Percentiles rank a stretch among this genome's conserved stretches.
Conservation (phyloP, 2,797 vertebrate species). For the Triplophysa yarkandensis region DNA sequence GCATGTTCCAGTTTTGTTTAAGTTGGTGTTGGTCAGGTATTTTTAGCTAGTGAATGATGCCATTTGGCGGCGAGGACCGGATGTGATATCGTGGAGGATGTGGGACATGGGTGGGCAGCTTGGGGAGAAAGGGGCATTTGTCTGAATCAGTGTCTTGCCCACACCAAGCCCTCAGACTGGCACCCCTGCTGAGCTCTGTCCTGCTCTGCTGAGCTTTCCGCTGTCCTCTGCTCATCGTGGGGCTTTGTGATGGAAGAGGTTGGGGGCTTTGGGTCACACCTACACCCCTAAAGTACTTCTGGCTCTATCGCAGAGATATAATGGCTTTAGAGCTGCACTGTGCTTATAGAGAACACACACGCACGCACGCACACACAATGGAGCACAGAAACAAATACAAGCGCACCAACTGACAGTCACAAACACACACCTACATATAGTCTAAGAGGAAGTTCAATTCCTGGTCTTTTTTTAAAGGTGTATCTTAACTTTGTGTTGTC, state of each 20-base stretch:
- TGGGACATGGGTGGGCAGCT: slow-evolving; percentile 43
- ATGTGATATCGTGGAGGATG: slow-evolving; percentile 14
- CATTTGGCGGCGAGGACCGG: slow-evolving; percentile 28
- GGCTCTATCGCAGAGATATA: slow-evolving; percentile 42
- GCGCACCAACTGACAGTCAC: slow-evolving; percentile 9
- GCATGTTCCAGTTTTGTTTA: slow-evolving; percentile 42
- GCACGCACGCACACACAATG: slow-evolving; percentile 5
- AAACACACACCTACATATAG: no score
- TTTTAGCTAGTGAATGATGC: slow-evolving; percentile 42
- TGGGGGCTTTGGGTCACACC: slow-evolving; percentile 54
- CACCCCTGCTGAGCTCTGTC: slow-evolving; percentile 17
- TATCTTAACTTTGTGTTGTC: no score
- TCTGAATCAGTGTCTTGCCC: slow-evolving; percentile 50
- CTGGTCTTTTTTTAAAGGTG: no score
- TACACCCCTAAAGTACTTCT: slow-evolving; percentile 53
- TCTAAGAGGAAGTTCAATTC: background rate
- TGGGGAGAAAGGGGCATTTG: slow-evolving; percentile 42
- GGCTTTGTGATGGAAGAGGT: slow-evolving; percentile 54
- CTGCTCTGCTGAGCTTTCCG: slow-evolving; percentile 28
- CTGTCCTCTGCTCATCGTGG: slow-evolving; percentile 37
- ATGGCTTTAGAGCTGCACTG: slow-evolving; percentile 45
- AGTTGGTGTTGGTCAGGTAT: slow-evolving; percentile 40
- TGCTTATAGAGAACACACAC: slow-evolving; percentile 39
- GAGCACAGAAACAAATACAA: slow-evolving; percentile 35
- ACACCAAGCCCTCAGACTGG: slow-evolving; percentile 22